Base-by-base conservation (phyloP, 2,113 vertebrate genomes). In the Pitta sordida region DNA sequence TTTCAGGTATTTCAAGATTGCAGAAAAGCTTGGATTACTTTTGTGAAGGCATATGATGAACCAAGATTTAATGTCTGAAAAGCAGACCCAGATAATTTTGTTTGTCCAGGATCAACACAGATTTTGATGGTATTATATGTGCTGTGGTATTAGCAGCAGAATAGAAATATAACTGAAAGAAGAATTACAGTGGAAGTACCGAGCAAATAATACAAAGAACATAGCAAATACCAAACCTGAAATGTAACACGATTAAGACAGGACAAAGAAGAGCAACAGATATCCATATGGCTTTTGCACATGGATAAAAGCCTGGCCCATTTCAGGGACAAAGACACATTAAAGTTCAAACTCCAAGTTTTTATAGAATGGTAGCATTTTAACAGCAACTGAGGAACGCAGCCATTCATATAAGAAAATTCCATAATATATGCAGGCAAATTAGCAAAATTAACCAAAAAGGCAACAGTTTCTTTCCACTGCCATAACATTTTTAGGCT, bases 141-240 rank as follows among this genome's bases (percentile, higher is more conserved):
- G 63, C 75, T 83, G 23, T 14, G 18, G 62, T 73, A 65, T 73
- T 77, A 90, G 53, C 6, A 79, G 34, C 32, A 69, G 59, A 79
- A 76, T 10, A 94, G 70, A 96, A 94, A 73, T 27, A 53, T 2
- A 85, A 21, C 43, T 41, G 44, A 89, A 83, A 79, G 58, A 80
- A 91, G 39, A 91, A 75, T 43, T 52, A 82, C 53, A 67, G 13
- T 62, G 10, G 14, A 87, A 87, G n/a, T 53, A 73, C 63, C 65
- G 41, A 85, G 77, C 62, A 95, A 93, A 88, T 73, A 91, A 73
- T 32, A 79, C 24, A 88, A 87, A 93, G 87, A 87, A 36, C 27
- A 71, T 10, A 36, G 41, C 65, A 96, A 95, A 91, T 92, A 89
- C 32, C 77, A 91, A 91, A 76, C 22, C 30, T 71, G 49, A 92